Conservation (phyloP, 2,797 vertebrate genomes). For the Oryzias dopingdopingensis region DNA sequence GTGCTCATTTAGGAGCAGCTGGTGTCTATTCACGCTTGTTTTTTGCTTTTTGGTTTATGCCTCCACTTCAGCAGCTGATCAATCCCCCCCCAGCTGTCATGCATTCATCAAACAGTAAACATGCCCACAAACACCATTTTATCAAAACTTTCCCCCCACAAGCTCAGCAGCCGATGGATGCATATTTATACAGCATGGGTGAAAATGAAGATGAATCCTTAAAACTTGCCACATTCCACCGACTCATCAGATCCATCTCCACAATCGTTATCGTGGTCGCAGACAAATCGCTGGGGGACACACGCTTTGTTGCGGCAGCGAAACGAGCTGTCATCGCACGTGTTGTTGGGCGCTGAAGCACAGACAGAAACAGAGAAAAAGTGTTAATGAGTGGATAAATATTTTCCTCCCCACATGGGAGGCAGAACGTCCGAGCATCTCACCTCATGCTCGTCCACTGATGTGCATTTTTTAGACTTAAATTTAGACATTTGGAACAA, state of each 20-base stretch:
- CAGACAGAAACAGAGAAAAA: slow-evolving; percentile 20
- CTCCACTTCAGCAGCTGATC: neutral
- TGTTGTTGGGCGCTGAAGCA: slow-evolving; percentile 91
- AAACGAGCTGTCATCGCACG: slow-evolving; percentile 94
- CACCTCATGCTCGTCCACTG: neutral
- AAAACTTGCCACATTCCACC: slow-evolving; percentile 88
- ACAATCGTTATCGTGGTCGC: slow-evolving; percentile 96
- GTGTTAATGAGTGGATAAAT: slow-evolving; percentile 17
- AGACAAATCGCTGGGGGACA: slow-evolving; percentile 91
- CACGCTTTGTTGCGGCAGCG: slow-evolving; percentile 91
- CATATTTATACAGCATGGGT: neutral
- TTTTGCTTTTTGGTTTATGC: neutral
- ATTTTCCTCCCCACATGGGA: slow-evolving; percentile 4
- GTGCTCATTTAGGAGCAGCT: neutral
- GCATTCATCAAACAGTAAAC: neutral
- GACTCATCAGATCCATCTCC: slow-evolving; percentile 96
- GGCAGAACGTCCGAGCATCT: slow-evolving; percentile 7
- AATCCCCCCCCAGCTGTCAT: no score
- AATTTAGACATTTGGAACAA: slow-evolving; percentile 14
- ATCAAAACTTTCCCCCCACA: no score
- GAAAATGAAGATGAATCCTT: slow-evolving; percentile 24
- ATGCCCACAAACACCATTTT: neutral
- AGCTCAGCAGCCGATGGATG: neutral
- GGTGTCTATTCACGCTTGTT: neutral
- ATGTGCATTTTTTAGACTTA: neutral